phyloP scores from a whole-genome alignment of 2,113 vertebrate species.

The Sitta europaea region DNA sequence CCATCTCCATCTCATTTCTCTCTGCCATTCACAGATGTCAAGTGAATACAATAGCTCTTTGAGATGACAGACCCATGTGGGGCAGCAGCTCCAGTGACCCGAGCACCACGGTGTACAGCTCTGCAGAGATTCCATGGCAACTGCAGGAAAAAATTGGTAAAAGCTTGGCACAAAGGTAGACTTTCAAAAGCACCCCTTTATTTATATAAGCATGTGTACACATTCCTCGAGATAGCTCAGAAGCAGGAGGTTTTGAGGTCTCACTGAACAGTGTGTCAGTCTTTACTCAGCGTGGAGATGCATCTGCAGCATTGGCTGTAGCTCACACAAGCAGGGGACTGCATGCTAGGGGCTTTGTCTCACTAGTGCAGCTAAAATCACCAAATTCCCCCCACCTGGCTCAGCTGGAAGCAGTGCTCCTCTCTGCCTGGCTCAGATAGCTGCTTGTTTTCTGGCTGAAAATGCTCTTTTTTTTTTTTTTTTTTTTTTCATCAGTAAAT shows the following conservation, averaged over 20 bases:
- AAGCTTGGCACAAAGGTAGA: background rate
- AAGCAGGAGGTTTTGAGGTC: background rate
- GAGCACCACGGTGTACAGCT: background rate
- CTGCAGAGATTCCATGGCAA: constrained; percentile 11
- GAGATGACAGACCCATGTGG: background rate
- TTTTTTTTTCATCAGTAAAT: background rate
- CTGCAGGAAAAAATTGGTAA: background rate
- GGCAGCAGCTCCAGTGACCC: constrained; percentile 34
- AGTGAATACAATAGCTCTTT: constrained; percentile 56
- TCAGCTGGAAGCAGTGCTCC: background rate
- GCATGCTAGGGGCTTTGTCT: rapidly evolving
- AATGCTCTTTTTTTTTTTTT: background rate
- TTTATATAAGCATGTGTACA: background rate
- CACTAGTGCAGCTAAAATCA: background rate
- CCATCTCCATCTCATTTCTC: constrained; percentile 53
- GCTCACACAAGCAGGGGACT: background rate
- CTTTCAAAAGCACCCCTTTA: constrained; percentile 8
- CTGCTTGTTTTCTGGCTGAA: background rate
- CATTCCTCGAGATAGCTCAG: background rate
- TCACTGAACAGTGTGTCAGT: background rate
- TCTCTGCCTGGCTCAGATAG: background rate
- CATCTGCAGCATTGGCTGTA: background rate
- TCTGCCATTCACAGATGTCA: constrained; percentile 20
- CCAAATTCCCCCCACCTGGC: background rate
- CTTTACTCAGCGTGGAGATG: background rate